phyloP scores from a whole-genome alignment of 2,113 vertebrate genomes.

The Malurus melanocephalus region DNA sequence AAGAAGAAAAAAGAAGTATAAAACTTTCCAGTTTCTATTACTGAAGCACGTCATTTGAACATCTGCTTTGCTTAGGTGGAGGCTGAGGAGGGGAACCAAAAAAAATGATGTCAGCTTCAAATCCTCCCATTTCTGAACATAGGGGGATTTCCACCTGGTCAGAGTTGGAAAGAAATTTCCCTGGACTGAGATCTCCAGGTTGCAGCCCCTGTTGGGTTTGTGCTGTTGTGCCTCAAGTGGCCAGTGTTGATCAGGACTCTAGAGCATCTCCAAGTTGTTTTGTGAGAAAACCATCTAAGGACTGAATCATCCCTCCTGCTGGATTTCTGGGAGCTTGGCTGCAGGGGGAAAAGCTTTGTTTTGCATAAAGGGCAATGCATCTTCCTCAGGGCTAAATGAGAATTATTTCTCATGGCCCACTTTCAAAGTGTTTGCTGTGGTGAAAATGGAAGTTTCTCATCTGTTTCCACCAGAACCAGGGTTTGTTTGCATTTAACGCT shows the following conservation, averaged over 20 bases:
- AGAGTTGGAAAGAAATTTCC: neutral
- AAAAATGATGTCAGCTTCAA: neutral
- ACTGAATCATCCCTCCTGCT: neutral
- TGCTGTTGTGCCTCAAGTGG: neutral
- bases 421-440: neutral
- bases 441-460: neutral
- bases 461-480: neutral
- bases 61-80: neutral
- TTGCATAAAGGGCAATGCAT: neutral
- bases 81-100: neutral
- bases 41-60: neutral
- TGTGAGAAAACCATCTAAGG: neutral
- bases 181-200: neutral
- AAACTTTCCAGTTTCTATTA: neutral
- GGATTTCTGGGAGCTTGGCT: neutral
- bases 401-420: neutral
- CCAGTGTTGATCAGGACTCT: neutral
- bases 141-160: neutral
- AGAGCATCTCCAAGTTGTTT: neutral
- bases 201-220: neutral
- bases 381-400: neutral
- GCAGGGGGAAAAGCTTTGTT: neutral
- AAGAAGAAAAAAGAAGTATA: neutral
- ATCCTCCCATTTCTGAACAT: neutral
- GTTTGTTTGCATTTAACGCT: neutral